These are phyloP conservation scores for Euwallacea similis DNA, from an alignment of 1,140 invertebrate species.

Conservation along the genomic window DNA sequence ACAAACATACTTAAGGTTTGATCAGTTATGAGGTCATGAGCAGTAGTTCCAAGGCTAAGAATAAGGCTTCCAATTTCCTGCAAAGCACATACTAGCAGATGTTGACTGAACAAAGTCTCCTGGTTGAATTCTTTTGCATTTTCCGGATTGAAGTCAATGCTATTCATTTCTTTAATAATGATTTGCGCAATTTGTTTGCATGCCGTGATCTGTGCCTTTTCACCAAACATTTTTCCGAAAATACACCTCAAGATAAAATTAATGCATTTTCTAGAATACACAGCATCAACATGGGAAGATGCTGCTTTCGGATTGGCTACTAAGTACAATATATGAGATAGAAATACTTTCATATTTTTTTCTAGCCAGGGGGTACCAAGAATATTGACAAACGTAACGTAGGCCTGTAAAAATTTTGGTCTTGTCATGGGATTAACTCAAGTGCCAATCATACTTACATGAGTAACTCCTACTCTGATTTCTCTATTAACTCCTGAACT, in stretches of 20 bases:
- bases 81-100: constrained; percentile 90
- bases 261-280: constrained; percentile 96
- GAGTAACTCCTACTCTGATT: constrained; percentile 92
- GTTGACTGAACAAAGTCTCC: constrained; percentile 90
- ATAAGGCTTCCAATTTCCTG: constrained; percentile 89
- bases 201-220: constrained; percentile 94
- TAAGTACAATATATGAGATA: constrained; percentile 88
- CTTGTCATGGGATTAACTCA: background rate
- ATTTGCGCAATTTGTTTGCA: constrained; percentile 93
- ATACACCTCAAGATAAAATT: constrained; percentile 92
- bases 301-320: constrained; percentile 93
- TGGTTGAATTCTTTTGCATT: constrained; percentile 88
- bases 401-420: constrained; percentile 68
- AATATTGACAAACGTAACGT: constrained; percentile 91
- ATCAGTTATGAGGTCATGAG: constrained; percentile 84
- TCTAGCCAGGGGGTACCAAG: constrained; percentile 94
- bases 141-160: constrained; percentile 87
- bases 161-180: constrained; percentile 93
- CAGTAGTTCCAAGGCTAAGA: constrained; percentile 87
- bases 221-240: constrained; percentile 90
- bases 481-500: constrained; percentile 90
- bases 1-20: constrained; percentile 71
- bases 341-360: constrained; percentile 81
- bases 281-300: constrained; percentile 94
- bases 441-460: constrained; percentile 64